A percentile compares a stretch with the other conserved stretches of the same genome.
phyloP scores from a whole-genome alignment of 1,140 invertebrate genomes.

The Eueides isabella region DNA sequence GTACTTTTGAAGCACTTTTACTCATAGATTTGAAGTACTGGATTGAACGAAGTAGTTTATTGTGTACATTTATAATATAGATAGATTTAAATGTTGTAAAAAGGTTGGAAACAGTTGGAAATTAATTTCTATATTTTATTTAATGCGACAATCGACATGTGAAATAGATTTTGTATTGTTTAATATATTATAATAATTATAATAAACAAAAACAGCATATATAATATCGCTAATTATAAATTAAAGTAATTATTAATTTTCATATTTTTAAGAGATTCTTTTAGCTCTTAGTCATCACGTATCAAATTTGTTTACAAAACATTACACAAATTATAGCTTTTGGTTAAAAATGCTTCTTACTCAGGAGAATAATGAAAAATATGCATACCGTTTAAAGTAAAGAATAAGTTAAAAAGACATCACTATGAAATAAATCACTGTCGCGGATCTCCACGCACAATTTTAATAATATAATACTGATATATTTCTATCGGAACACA shows the following conservation, averaged over 20 bases:
- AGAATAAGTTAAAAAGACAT: background rate
- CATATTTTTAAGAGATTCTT: background rate
- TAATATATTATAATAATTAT: too few species aligned
- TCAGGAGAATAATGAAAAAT: background rate
- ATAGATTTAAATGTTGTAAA: background rate
- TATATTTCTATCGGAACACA: background rate
- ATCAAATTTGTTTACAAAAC: background rate
- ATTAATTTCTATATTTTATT: background rate
- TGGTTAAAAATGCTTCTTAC: background rate
- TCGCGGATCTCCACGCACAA: background rate
- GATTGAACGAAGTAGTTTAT: background rate
- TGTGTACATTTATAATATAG: background rate
- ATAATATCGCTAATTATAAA: too few species aligned
- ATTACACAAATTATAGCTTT: background rate
- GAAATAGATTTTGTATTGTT: too few species aligned
- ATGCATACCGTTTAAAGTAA: background rate
- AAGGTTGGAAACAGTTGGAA: background rate
- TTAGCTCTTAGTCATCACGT: background rate
- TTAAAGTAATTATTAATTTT: too few species aligned
- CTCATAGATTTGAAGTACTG: background rate
- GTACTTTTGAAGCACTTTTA: background rate
- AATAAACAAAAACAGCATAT: too few species aligned
- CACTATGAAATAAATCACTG: constrained; percentile 4
- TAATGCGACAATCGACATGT: background rate
- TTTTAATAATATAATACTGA: background rate